Evolutionary conservation across 2,888 invertebrate species (phyloP).

Genomic region (Cryptus armator): DNA sequence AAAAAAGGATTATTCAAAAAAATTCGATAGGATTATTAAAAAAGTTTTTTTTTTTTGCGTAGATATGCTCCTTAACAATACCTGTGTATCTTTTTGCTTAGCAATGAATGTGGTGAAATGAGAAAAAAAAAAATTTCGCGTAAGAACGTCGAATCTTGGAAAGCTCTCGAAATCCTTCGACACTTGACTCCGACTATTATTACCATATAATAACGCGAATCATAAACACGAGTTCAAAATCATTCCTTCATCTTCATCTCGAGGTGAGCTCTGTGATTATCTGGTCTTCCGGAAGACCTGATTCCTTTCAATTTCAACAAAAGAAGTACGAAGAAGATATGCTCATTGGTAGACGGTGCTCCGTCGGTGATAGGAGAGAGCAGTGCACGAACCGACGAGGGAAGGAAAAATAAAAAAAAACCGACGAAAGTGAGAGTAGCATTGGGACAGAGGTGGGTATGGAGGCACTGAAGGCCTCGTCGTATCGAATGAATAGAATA

Average conservation of each 20-base stretch:
- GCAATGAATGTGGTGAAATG: no score
- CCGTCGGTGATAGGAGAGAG: slow-evolving; percentile 20
- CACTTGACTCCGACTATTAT: slow-evolving; percentile 17
- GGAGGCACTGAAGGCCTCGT: slow-evolving; percentile 14
- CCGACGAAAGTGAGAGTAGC: slow-evolving; percentile 36
- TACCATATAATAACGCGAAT: slow-evolving; percentile 30
- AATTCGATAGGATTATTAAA: background rate
- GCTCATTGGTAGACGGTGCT: slow-evolving; percentile 55
- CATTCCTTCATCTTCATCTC: slow-evolving; percentile 10
- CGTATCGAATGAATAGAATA: slow-evolving; percentile 57
- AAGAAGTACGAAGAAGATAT: slow-evolving; percentile 32
- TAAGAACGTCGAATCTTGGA: background rate
- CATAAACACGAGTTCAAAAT: slow-evolving; percentile 37
- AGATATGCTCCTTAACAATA: background rate
- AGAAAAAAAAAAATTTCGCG: no score
- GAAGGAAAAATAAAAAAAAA: slow-evolving; percentile 36
- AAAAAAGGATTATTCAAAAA: background rate
- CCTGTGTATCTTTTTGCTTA: no score
- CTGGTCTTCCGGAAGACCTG: slow-evolving; percentile 45
- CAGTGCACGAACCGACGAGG: background rate
- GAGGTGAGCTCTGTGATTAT: slow-evolving; percentile 22
- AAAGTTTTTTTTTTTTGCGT: background rate
- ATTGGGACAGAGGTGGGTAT: background rate
- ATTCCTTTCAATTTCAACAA: slow-evolving; percentile 46
- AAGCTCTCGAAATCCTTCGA: slow-evolving; percentile 27